Evolutionary conservation across 2,888 invertebrate species (phyloP), one percentile per base, ranked within the genome.

Genomic region (Sycophila texana): DNA sequence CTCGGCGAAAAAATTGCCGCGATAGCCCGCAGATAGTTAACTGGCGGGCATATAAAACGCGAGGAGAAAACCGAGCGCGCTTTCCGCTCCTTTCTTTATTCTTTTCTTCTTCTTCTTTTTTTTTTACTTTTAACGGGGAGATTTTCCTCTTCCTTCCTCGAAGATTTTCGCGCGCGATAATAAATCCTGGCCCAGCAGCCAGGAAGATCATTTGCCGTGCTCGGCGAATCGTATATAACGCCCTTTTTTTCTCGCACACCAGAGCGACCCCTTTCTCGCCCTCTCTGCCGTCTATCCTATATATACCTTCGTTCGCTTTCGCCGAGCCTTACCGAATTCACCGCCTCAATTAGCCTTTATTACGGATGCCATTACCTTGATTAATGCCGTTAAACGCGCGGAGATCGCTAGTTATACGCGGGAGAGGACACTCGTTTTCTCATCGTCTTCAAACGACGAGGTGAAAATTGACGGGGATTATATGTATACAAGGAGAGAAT

Each of bases 351-450:
- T 78, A 81, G 81, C n/a, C 67, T 72, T 74, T 75, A 78, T 81
- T 81, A 63, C 68, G 74, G 71, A 39, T 61, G 55, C 77, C 81
- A 81, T 81, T 79, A 79, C 60, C 74, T 57, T 81, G 74, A 81
- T 81, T 81, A 79, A 81, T 70, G 55, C 26, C 22, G 49, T 20
- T 65, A 67, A 53, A 67, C 4, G 55, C 67, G 55, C 66, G 47
- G 63, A 61, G 39, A 39, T 39, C 39, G 39, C 39, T 39, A 10
- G 10, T 39, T 39, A 39, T 10, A 10, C 39, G 26, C 26, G 3
- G 39, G 39, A 39, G 10, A 39, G 10, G 39, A 39, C 39, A 39
- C 1, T 10, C 39, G 39, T 39, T 39, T 10, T 39, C 39, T 39
- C 39, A 39, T 39, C 10, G 39, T 7, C 39, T 10, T 10, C 39